These are phyloP conservation scores for Poeciliopsis gracilis DNA, from an alignment of 2,797 vertebrate species.

Conservation along the genomic window DNA sequence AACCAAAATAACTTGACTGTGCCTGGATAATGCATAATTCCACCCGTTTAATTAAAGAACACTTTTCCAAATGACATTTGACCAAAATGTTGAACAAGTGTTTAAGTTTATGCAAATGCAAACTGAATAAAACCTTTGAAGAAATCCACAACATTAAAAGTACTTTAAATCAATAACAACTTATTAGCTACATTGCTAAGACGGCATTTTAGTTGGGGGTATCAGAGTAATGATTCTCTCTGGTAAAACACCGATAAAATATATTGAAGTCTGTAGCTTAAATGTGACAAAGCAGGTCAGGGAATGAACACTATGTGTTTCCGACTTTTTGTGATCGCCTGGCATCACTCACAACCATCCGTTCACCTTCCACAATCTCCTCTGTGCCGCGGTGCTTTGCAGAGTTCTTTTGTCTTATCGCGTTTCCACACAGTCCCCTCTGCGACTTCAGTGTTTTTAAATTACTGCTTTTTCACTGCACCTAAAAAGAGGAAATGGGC, in stretches of 20 bases:
- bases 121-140: neutral
- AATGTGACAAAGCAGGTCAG: neutral
- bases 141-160: neutral
- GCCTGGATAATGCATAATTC: no score
- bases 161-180: neutral
- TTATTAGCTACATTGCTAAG: neutral
- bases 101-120: neutral
- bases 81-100: neutral
- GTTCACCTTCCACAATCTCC: slow-evolving; percentile 50
- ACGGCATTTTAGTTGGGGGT: neutral
- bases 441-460: slow-evolving; percentile 59
- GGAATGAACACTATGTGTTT: neutral
- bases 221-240: neutral
- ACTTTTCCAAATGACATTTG: neutral
- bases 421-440: slow-evolving; percentile 65
- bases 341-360: slow-evolving; percentile 26
- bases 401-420: slow-evolving; percentile 67
- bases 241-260: neutral
- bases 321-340: neutral
- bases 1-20: neutral
- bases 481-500: slow-evolving; percentile 59
- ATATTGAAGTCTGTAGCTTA: neutral
- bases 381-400: slow-evolving; percentile 44
- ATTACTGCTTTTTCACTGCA: slow-evolving; percentile 57
- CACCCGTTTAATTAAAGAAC: neutral